phyloP scores from a whole-genome alignment of 2,797 vertebrate species.

The Dendrocincla tyrannina region DNA sequence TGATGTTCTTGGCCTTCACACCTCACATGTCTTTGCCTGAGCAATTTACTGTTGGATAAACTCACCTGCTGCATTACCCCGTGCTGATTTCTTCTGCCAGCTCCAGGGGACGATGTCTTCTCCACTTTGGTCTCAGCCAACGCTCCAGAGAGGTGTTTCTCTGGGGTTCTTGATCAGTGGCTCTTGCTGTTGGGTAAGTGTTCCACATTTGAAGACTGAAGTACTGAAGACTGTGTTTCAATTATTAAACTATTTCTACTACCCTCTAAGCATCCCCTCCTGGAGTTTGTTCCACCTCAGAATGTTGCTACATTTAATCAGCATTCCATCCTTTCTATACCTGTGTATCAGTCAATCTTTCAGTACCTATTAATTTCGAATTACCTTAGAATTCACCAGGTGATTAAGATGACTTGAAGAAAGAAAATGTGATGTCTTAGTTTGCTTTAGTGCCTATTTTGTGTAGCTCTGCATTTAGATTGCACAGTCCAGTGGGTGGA shows the following conservation, averaged over 20 bases:
- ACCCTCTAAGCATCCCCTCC: neutral
- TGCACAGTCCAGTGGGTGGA: neutral
- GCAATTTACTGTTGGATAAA: neutral
- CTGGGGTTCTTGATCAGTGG: neutral
- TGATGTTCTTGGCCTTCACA: neutral
- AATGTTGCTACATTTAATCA: neutral
- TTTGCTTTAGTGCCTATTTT: neutral
- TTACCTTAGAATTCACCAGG: neutral
- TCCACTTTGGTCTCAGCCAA: neutral
- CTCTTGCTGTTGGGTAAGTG: neutral
- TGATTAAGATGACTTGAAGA: neutral
- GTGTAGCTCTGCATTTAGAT: neutral
- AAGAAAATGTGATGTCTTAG: neutral
- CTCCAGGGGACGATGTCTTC: neutral
- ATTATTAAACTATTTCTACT: neutral
- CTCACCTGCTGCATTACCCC: neutral
- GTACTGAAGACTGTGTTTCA: neutral
- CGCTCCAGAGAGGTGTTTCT: neutral
- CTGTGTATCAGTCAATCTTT: neutral
- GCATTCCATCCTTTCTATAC: neutral
- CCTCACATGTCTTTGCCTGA: neutral
- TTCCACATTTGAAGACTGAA: neutral
- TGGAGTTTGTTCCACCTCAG: neutral
- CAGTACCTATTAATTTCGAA: neutral
- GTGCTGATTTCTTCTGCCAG: neutral